These are phyloP conservation scores for Lysandra bellargus DNA, from an alignment of 2,888 invertebrate genomes.

Conservation along the genomic window DNA sequence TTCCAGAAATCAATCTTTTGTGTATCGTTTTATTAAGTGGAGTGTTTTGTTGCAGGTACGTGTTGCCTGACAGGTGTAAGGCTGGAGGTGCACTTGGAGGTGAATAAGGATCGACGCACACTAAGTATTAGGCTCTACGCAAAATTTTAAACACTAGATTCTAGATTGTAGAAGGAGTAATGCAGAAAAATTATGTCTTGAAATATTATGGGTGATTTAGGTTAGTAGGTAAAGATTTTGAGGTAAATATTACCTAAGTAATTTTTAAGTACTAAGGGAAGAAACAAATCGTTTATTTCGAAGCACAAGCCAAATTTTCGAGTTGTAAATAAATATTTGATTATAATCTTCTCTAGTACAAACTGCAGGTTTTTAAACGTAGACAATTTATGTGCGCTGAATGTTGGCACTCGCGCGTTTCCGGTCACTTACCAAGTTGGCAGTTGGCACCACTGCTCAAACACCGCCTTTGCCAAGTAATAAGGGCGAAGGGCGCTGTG, in stretches of 20 bases:
- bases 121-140: no score
- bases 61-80: conserved; percentile 29
- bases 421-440: conserved; percentile 35
- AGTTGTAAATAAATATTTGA: conserved; percentile 4
- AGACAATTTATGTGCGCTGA: conserved; percentile 27
- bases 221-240: neutral
- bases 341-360: neutral
- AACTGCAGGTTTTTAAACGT: conserved; percentile 22
- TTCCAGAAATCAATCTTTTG: conserved; percentile 32
- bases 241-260: no score
- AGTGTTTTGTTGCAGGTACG: conserved; percentile 34
- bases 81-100: neutral
- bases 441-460: conserved; percentile 29
- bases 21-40: conserved; percentile 32
- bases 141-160: neutral
- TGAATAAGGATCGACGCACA: neutral
- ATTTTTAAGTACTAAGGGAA: neutral
- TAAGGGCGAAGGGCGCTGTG: conserved; percentile 27
- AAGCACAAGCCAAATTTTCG: neutral
- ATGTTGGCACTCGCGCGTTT: conserved; percentile 31
- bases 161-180: neutral
- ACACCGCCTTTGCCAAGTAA: conserved; percentile 31
- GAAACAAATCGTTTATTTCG: neutral
- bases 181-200: neutral
- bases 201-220: no score